Base-by-base conservation (phyloP, 2,888 invertebrate species). In the Agonopterix heracliana region DNA sequence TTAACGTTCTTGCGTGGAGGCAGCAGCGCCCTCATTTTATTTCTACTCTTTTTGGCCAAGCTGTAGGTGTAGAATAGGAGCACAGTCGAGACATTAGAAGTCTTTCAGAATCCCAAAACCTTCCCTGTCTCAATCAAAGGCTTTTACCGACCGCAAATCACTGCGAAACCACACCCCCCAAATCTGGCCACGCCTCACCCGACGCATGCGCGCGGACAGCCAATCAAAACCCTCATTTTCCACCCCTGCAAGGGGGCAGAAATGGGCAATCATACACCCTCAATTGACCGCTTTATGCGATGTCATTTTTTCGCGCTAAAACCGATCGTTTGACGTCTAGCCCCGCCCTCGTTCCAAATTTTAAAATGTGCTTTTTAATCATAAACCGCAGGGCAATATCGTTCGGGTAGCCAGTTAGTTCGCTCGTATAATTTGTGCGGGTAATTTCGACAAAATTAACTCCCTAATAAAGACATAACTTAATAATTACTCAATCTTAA, bases 91-190 rank as follows among this genome's bases (percentile, higher is more conserved):
- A 38, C 38, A n/a, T 38, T 26, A 26, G 26, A 26, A 26, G 38
- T 7, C 38, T 38, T 38, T 38, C 38, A 1, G 26, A 26, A 26
- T 26, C 26, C 26, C 26, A 38, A 38, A 38, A 57, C 61, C 81
- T 54, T 49, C 55, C 64, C 86, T 82, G 83, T 45, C 55, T 71
- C 83, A 85, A 85, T 86, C 82, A 85, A 83, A 84, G 79, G 79
- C 79, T 78, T 74, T 48, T 60, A 51, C 61, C 70, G 75, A 86
- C 87, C 87, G 85, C 87, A 88, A 87, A 88, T 88, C 87, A 86
- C 81, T 65, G 80, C 70, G 57, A 71, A 70, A 81, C 81, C 84
- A 84, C 85, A 79, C 85, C 85, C 81, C 72, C 77, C 62, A 73
- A 79, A 79, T 74, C 74, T 69, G 74, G 72, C 74, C 68, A 69